Evolutionary conservation across 2,113 vertebrate species (phyloP), one percentile per base, ranked within the genome.

Genomic region (Paedocypris sp.): DNA sequence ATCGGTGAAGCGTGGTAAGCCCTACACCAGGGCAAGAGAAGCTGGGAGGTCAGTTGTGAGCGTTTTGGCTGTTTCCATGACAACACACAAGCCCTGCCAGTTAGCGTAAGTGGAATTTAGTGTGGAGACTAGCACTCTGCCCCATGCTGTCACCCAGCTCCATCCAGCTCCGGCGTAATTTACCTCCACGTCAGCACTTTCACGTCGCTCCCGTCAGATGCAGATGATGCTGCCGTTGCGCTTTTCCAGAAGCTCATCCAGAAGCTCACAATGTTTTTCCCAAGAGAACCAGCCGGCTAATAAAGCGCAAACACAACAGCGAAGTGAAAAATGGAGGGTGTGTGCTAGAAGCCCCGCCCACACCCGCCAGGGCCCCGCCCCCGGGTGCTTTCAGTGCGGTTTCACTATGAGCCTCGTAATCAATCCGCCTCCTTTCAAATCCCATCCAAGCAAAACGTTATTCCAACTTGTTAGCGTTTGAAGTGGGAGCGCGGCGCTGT

Each of bases 391-490:
- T 76, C 73, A 62, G 70, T 71, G 81, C n/a, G 76, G 76, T 82
- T 76, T 71, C 69, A 72, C 62, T 64, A 83, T 74, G 78, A 76
- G 75, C 74, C 77, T 78, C 79, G 74, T 75, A 82, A 82, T 82
- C 80, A 81, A 82, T 83, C 78, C 76, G 71, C 18, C 72, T 79
- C 80, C 78, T 74, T 75, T 80, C 79, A 77, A 75, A 77, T 81
- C 78, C 79, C 81, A 82, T 81, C 83, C 77, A 83, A 83, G 83
- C 83, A 79, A 86, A 84, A 84, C 81, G 82, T 85, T 83, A 85
- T 84, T 83, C 79, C 84, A 87, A 78, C 80, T 82, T 79, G 81
- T 86, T 82, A 80, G 81, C 69, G 77, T 85, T 85, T 83, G 83
- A 82, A 79, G 81, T 86, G 70, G 53, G 64, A 73, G 76, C 68